Percentiles rank a stretch among this genome's conserved stretches.
phyloP scores from a whole-genome alignment of 2,888 invertebrate species.

The Polyommatus icarus region DNA sequence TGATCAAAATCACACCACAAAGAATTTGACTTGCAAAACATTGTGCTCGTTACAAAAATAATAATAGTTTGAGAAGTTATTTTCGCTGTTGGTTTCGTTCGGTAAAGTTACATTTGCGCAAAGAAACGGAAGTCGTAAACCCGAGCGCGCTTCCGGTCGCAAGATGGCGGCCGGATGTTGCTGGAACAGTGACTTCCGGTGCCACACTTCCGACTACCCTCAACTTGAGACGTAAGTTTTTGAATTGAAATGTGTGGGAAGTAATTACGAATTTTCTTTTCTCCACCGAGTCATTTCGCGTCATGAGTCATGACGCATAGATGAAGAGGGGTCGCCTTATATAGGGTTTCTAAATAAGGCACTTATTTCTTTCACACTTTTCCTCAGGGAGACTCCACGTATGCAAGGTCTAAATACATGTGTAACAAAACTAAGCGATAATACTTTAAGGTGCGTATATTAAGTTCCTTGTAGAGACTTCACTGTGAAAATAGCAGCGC shows the following conservation, averaged over 20 bases:
- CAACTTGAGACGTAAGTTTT: conserved; percentile 45
- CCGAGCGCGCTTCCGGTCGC: conserved; percentile 56
- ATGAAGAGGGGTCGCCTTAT: not conserved
- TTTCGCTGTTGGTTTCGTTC: conserved; percentile 30
- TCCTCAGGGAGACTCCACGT: not conserved
- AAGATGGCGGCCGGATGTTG: conserved; percentile 72
- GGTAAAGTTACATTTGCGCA: conserved; percentile 45
- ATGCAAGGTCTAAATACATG: not conserved
- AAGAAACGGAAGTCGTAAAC: conserved; percentile 68
- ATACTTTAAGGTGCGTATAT: too few species aligned
- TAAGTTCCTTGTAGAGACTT: too few species aligned
- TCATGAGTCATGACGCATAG: not conserved
- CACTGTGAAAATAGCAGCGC: too few species aligned
- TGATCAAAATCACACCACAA: not conserved
- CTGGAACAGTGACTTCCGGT: conserved; percentile 62
- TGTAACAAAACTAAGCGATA: too few species aligned
- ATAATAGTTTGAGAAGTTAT: conserved; percentile 14
- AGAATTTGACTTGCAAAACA: not conserved
- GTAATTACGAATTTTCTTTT: conserved; percentile 29
- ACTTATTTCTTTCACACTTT: not conserved
- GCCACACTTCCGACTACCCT: conserved; percentile 58
- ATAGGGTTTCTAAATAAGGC: not conserved
- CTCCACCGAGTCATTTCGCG: not conserved
- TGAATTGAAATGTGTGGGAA: conserved; percentile 23
- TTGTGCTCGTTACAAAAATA: conserved; percentile 6